These are phyloP conservation scores for Calameuta pallipes DNA, from an alignment of 2,888 invertebrate genomes.

Conservation along the genomic window DNA sequence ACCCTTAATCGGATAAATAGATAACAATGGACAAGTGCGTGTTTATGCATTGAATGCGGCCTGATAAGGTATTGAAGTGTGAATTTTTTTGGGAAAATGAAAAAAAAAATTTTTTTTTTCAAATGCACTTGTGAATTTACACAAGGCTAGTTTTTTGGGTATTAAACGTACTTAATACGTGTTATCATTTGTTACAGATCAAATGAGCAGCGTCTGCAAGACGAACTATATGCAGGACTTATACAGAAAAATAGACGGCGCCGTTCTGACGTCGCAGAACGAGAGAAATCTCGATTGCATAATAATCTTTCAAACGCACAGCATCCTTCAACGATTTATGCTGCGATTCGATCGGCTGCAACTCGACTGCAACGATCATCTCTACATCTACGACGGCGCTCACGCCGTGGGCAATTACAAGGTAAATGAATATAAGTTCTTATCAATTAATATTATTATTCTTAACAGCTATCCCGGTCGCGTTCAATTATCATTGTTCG, in stretches of 20 bases:
- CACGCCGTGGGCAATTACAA: slow-evolving; percentile 89
- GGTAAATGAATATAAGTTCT: slow-evolving; percentile 68
- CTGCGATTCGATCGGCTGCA: slow-evolving; percentile 91
- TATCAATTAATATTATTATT: neutral
- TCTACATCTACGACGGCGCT: slow-evolving; percentile 92
- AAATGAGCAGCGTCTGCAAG: slow-evolving; percentile 90
- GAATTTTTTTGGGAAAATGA: neutral
- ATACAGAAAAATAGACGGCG: slow-evolving; percentile 92
- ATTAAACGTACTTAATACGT: neutral
- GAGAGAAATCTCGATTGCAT: slow-evolving; percentile 92
- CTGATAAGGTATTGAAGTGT: neutral
- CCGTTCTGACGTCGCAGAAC: slow-evolving; percentile 89
- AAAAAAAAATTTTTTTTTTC: no score
- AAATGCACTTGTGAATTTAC: neutral
- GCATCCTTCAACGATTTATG: slow-evolving; percentile 94
- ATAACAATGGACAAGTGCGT: neutral
- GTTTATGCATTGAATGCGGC: neutral
- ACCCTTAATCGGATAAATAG: neutral
- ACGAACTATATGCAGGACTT: slow-evolving; percentile 89
- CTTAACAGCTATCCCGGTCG: neutral
- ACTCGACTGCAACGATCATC: slow-evolving; percentile 93
- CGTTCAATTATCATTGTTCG: neutral
- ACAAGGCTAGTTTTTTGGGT: neutral
- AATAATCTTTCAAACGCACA: slow-evolving; percentile 94
- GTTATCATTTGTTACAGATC: slow-evolving; percentile 73